A percentile compares a stretch with the other conserved stretches of the same genome.
These are phyloP conservation scores for Balaeniceps rex DNA, from an alignment of 2,113 vertebrate genomes.

Conservation along the genomic window DNA sequence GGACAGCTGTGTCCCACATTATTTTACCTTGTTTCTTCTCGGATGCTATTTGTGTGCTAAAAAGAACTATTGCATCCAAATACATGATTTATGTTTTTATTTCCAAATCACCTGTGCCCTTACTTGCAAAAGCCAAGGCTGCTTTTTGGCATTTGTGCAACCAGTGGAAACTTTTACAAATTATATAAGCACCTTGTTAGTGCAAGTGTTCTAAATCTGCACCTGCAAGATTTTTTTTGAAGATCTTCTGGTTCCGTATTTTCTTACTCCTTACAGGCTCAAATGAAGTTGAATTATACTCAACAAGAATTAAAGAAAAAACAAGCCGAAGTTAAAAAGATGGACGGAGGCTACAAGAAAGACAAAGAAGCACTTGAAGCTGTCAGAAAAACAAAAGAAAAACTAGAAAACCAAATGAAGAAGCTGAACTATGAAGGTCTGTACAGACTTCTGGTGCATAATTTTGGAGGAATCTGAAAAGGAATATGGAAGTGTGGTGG, in stretches of 20 bases:
- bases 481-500: not conserved
- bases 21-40: not conserved
- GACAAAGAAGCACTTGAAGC: constrained; percentile 79
- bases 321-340: constrained; percentile 87
- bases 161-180: not conserved
- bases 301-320: constrained; percentile 88
- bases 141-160: not conserved
- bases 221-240: not conserved
- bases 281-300: constrained; percentile 91
- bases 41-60: not conserved
- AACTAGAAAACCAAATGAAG: constrained; percentile 80
- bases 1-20: not conserved
- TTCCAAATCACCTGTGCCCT: not conserved
- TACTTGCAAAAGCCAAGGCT: not conserved
- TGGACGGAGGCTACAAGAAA: constrained; percentile 88
- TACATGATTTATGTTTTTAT: not conserved
- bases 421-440: constrained; percentile 89
- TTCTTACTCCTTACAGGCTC: constrained; percentile 72
- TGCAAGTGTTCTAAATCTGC: not conserved
- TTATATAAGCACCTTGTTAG: not conserved
- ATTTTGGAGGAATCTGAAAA: not conserved
- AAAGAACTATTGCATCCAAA: not conserved
- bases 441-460: not conserved
- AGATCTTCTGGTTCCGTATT: not conserved
- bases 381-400: constrained; percentile 75